Evolutionary conservation across 2,888 invertebrate species (phyloP).

Genomic region (Mimumesa dahlbomi): DNA sequence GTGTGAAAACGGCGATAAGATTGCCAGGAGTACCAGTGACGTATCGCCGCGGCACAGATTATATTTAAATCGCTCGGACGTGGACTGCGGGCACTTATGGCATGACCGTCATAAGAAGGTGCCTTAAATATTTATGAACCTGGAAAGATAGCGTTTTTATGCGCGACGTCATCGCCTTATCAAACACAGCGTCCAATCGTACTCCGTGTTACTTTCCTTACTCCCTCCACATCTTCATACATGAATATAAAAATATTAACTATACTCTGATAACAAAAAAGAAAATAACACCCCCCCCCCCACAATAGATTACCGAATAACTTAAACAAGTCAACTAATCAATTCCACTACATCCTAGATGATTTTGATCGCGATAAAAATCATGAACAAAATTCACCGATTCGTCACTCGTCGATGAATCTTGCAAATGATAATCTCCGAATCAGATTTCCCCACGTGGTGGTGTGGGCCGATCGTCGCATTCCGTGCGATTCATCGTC

Average conservation of each 20-base stretch:
- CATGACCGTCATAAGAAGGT: conserved; percentile 51
- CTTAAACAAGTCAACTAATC: no score
- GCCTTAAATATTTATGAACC: conserved; percentile 70
- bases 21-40: conserved; percentile 58
- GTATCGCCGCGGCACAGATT: conserved; percentile 67
- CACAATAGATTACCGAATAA: no score
- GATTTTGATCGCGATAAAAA: no score
- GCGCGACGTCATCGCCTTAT: conserved; percentile 49
- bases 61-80: conserved; percentile 65
- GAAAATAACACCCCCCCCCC: no score
- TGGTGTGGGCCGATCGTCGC: no score
- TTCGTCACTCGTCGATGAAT: neutral
- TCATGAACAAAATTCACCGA: neutral
- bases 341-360: no score
- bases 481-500: conserved; percentile 28
- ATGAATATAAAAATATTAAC: conserved; percentile 5
- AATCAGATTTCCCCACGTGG: neutral
- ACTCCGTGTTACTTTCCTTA: conserved; percentile 24
- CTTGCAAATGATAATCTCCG: neutral
- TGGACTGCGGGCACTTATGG: conserved; percentile 45
- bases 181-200: conserved; percentile 42
- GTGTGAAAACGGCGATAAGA: conserved; percentile 73
- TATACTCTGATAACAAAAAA: no score
- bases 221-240: conserved; percentile 25
- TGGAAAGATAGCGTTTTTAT: conserved; percentile 49